A percentile compares a stretch with the other conserved stretches of the same genome.
Evolutionary conservation across 2,113 vertebrate species (phyloP).

Genomic region (Paedocypris sp.): DNA sequence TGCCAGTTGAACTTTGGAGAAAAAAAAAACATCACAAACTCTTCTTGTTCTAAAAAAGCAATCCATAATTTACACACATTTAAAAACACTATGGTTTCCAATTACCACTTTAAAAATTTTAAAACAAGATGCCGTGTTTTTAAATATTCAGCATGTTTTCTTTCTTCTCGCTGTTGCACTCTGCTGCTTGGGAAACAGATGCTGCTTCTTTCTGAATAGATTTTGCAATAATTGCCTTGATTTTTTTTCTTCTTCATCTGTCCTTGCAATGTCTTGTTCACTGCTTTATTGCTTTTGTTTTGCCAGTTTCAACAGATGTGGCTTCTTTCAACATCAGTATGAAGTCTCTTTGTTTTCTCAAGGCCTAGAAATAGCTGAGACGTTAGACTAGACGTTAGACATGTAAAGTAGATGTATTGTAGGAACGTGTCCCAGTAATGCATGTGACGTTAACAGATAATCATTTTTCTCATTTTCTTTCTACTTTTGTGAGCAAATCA

Average conservation of each 20-base stretch:
- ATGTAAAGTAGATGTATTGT: background rate
- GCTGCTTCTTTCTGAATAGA: constrained; percentile 11
- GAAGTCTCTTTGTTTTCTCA: constrained; percentile 45
- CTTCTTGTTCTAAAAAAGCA: too few species aligned
- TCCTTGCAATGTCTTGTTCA: constrained; percentile 37
- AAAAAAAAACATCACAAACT: too few species aligned
- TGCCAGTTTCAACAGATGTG: constrained; percentile 50
- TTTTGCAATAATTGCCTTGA: background rate
- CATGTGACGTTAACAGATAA: background rate
- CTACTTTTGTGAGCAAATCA: too few species aligned
- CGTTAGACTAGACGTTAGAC: background rate
- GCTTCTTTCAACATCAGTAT: constrained; percentile 51
- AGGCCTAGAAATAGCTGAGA: constrained; percentile 28
- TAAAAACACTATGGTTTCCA: background rate
- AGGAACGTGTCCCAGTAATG: background rate
- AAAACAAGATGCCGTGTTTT: constrained; percentile 2
- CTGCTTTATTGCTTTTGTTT: constrained; percentile 12
- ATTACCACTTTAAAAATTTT: background rate
- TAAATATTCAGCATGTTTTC: background rate
- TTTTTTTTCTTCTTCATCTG: constrained; percentile 13
- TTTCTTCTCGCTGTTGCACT: background rate
- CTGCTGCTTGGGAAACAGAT: background rate
- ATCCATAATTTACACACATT: background rate
- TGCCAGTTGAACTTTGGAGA: background rate
- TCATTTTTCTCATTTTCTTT: too few species aligned